Base-by-base conservation (phyloP, 2,888 invertebrate species). In the Digitonthophagus gazella region DNA sequence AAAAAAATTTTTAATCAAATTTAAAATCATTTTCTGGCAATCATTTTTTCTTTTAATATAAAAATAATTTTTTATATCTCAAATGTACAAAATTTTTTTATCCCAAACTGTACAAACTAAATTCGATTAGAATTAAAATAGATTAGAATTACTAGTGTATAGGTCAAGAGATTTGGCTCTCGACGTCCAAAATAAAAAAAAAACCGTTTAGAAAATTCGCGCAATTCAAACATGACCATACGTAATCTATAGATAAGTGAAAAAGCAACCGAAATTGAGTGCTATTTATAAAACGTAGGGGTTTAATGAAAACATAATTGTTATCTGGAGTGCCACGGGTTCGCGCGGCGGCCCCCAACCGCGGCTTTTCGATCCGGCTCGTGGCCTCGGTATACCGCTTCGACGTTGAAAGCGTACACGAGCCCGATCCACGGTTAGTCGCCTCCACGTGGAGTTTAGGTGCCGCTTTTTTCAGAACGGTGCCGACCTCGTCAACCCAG, bases 401-500 rank as follows among this genome's bases (percentile, higher is more conserved):
- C 82, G 79, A 79, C 77, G 80, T 79, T n/a, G 16, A 77, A 80
- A 76, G 79, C 78, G 82, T 83, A 85, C 87, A 87, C 87, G 87
- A 86, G 87, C 84, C 79, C 69, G 68, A 71, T 69, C 80, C 83
- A 71, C 77, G 79, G 83, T 83, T 78, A 77, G 75, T 78, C 80
- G 83, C 85, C 85, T 84, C 85, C 85, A 85, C 85, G 85, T 83
- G 84, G 80, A 78, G 76, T 74, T 77, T 76, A 78, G 28, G 77
- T 74, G 74, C 75, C 75, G 78, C 76, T 80, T 82, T 81, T 82
- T 84, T 83, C 82, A 83, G 83, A 84, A 84, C 86, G 86, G 85
- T 86, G 84, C 86, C 86, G 87, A 87, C 87, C 87, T 87, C 86
- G 86, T 83, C 86, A 87, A 87, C 85, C 82, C 83, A 81, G 78